Conservation (phyloP, 2,113 vertebrate genomes). For the Smithornis capensis region DNA sequence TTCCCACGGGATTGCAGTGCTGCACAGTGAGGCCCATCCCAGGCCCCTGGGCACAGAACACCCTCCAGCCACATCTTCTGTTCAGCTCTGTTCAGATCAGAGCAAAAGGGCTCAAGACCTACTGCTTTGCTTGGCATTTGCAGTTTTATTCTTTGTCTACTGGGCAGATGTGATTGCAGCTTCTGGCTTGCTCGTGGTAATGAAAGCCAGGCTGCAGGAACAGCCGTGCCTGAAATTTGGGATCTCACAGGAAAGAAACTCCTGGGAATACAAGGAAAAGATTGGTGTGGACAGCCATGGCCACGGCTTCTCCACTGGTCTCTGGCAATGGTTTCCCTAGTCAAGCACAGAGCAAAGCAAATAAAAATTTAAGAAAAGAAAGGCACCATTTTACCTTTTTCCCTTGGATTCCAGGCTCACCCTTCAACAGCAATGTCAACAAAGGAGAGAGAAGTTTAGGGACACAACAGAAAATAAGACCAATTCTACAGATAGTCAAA, state of each 20-base stretch:
- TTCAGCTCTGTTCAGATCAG: not conserved
- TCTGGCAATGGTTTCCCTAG: not conserved
- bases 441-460: not conserved
- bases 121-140: not conserved
- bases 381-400: constrained; percentile 52
- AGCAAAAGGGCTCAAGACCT: not conserved
- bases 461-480: not conserved
- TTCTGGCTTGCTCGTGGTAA: not conserved
- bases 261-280: not conserved
- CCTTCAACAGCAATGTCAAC: constrained; percentile 10
- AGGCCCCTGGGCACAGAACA: not conserved
- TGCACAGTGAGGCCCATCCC: not conserved
- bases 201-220: constrained; percentile 5
- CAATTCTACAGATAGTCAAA: not conserved
- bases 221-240: not conserved
- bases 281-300: rapidly evolving
- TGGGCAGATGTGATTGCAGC: constrained; percentile 2
- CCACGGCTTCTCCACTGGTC: rapidly evolving
- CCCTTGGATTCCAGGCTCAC: constrained; percentile 65
- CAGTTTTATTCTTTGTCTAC: not conserved
- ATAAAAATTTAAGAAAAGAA: not conserved
- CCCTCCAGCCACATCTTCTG: not conserved
- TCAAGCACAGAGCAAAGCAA: not conserved
- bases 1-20: not conserved
- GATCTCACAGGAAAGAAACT: rapidly evolving